Percentiles rank a stretch among this genome's conserved stretches.
Evolutionary conservation across 2,888 invertebrate species (phyloP).

Genomic region (Iphiclides podalirius): DNA sequence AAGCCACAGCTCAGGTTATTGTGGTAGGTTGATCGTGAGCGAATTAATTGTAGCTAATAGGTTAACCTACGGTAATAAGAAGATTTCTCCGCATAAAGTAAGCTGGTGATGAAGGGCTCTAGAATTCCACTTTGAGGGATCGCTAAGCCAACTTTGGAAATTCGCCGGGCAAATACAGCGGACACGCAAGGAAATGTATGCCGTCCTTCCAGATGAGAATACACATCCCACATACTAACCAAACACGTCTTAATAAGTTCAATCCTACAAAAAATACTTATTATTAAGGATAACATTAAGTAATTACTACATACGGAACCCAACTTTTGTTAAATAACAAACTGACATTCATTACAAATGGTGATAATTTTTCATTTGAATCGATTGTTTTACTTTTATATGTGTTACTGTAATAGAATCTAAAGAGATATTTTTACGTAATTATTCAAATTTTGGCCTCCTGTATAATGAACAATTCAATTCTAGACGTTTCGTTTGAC

Average conservation of each 20-base stretch:
- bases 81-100: not conserved
- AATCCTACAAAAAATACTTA: not conserved
- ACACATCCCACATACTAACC: not conserved
- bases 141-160: no score
- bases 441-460: not conserved
- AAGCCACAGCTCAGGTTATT: no score
- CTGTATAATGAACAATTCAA: not conserved
- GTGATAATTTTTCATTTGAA: conserved; percentile 5
- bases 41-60: no score
- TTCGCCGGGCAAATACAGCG: no score
- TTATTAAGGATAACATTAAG: not conserved
- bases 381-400: conserved; percentile 6
- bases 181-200: no score
- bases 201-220: no score
- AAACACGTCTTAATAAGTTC: not conserved
- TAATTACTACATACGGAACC: no score
- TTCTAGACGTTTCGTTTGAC: not conserved
- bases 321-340: not conserved
- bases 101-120: not conserved
- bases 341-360: not conserved
- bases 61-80: no score
- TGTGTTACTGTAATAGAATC: conserved; percentile 1
- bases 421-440: not conserved
- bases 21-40: no score
- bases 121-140: not conserved